Percentiles rank a stretch among this genome's conserved stretches.
Evolutionary conservation across 2,113 vertebrate genomes (phyloP).

Genomic region (Perccottus glenii): DNA sequence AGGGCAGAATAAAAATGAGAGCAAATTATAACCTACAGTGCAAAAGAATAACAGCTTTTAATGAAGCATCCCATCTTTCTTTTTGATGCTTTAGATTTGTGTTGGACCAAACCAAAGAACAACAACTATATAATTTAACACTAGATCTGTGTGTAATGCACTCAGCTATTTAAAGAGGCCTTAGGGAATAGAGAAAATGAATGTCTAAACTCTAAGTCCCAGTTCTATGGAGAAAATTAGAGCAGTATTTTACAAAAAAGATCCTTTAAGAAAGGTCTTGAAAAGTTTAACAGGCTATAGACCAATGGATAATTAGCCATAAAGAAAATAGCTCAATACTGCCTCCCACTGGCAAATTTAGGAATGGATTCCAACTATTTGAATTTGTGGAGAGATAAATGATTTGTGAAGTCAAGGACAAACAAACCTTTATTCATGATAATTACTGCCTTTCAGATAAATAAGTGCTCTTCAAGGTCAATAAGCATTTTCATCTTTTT

Average conservation of each 20-base stretch:
- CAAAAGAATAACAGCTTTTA: constrained; percentile 28
- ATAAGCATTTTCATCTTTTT: constrained; percentile 22
- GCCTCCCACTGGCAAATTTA: constrained; percentile 48
- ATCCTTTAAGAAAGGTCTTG: background rate
- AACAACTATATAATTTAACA: constrained; percentile 3
- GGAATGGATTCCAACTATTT: background rate
- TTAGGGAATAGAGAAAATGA: constrained; percentile 37
- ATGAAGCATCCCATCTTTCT: constrained; percentile 16
- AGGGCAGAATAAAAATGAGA: constrained; percentile 29
- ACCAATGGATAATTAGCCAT: too few relatives aligned
- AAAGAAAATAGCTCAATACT: constrained; percentile 30
- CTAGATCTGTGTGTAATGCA: constrained; percentile 20
- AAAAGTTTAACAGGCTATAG: background rate
- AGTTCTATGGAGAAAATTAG: constrained; percentile 29
- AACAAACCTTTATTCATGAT: too few relatives aligned
- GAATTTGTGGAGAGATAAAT: too few relatives aligned
- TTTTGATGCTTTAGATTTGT: constrained; percentile 11
- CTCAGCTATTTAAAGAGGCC: constrained; percentile 29
- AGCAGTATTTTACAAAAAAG: background rate
- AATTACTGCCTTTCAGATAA: background rate
- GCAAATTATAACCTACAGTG: constrained; percentile 51
- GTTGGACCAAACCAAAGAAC: constrained; percentile 29
- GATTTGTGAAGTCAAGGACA: too few relatives aligned
- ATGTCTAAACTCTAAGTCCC: constrained; percentile 22
- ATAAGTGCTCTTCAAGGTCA: constrained; percentile 3